These are phyloP conservation scores for Pelosia muscerda DNA, from an alignment of 2,888 invertebrate genomes.

Conservation along the genomic window DNA sequence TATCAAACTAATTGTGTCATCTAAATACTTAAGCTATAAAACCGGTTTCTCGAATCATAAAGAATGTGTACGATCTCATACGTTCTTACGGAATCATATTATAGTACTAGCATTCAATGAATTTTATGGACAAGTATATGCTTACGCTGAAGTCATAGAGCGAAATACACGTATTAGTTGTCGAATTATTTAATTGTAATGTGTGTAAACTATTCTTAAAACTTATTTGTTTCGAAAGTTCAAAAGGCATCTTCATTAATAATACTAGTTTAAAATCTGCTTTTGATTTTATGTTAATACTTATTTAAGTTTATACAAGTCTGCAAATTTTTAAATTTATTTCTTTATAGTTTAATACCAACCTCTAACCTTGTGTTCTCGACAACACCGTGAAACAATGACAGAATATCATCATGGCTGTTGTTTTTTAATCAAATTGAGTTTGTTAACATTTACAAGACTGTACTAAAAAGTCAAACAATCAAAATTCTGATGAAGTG, in stretches of 20 bases:
- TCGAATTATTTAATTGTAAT: constrained; percentile 1
- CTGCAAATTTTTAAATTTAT: neutral
- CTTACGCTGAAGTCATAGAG: neutral
- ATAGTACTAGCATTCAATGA: constrained; percentile 50
- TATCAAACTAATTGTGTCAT: constrained; percentile 58
- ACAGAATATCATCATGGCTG: neutral
- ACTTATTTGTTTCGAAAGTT: neutral
- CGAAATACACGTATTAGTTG: neutral
- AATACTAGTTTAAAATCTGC: too few relatives aligned
- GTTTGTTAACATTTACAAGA: constrained; percentile 15
- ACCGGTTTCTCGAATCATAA: constrained; percentile 56
- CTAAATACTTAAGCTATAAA: constrained; percentile 40
- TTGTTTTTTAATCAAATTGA: constrained; percentile 15
- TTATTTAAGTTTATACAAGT: too few relatives aligned
- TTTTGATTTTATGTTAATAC: too few relatives aligned
- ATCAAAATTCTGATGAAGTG: constrained; percentile 52
- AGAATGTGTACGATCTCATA: constrained; percentile 46
- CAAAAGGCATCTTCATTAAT: neutral
- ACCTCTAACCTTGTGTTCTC: neutral
- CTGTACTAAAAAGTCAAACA: constrained; percentile 31
- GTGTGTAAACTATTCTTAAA: neutral
- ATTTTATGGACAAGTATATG: constrained; percentile 54
- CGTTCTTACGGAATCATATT: constrained; percentile 30
- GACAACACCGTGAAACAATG: neutral
- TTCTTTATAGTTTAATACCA: neutral